Percentiles rank a stretch among this genome's conserved stretches.
phyloP scores from a whole-genome alignment of 1,140 invertebrate species.

The Chironomus tepperi region DNA sequence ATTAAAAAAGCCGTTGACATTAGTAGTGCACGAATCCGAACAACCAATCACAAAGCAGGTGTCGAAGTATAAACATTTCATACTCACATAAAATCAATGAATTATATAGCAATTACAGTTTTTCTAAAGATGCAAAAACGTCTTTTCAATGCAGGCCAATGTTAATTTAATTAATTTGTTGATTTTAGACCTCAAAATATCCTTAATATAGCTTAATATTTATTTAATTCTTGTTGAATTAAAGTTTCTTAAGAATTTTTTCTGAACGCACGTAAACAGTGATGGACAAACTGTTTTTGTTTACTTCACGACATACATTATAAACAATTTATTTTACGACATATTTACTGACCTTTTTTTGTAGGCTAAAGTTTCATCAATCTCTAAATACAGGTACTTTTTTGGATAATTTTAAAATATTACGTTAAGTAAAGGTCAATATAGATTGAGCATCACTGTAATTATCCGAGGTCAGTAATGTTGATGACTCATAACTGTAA shows the following conservation, averaged over 20 bases:
- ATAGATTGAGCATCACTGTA: too few species aligned
- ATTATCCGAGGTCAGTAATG: too few species aligned
- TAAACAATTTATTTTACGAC: too few species aligned
- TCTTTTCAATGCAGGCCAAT: not conserved
- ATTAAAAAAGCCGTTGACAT: not conserved
- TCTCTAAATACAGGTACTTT: too few species aligned
- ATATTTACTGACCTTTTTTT: too few species aligned
- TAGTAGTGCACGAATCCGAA: not conserved
- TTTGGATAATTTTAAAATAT: too few species aligned
- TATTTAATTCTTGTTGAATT: not conserved
- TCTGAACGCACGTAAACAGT: not conserved
- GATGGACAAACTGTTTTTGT: too few species aligned
- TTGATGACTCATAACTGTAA: too few species aligned
- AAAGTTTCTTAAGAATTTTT: not conserved
- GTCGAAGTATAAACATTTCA: not conserved
- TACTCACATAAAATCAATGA: slow-evolving; percentile 13
- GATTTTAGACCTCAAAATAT: not conserved
- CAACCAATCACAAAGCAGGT: not conserved
- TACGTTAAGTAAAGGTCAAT: too few species aligned
- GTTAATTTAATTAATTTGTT: not conserved
- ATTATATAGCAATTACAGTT: not conserved
- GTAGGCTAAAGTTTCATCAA: too few species aligned
- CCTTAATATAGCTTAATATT: not conserved
- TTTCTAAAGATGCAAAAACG: not conserved
- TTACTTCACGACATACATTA: too few species aligned